Conservation (phyloP, 2,113 vertebrate genomes). For the Ondatra zibethicus region DNA sequence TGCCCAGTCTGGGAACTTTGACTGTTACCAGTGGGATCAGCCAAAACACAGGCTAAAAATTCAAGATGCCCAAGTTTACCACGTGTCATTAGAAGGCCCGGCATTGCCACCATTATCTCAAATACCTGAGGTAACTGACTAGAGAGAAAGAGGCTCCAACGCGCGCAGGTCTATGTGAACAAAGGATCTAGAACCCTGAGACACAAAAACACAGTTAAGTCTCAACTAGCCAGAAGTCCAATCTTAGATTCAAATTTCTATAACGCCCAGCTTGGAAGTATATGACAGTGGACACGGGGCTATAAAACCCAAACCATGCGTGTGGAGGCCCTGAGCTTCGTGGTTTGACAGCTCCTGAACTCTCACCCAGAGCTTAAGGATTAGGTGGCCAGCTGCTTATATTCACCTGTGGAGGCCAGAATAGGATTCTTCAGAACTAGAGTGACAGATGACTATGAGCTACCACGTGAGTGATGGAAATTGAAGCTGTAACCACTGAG, state of each 20-base stretch:
- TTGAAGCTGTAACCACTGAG: neutral
- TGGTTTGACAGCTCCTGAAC: neutral
- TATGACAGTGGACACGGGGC: neutral
- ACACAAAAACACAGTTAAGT: neutral
- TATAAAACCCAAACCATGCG: neutral
- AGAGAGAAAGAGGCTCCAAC: neutral
- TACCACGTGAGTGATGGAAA: neutral
- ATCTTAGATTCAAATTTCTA: slow-evolving; percentile 29
- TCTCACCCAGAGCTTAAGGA: neutral
- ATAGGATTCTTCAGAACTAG: neutral
- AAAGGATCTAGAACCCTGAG: neutral
- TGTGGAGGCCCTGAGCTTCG: neutral
- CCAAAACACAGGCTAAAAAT: neutral
- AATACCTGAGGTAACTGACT: neutral
- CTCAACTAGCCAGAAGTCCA: neutral
- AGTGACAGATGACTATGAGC: neutral
- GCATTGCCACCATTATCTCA: neutral
- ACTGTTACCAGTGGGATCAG: neutral
- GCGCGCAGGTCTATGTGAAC: neutral
- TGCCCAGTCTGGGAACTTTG: neutral
- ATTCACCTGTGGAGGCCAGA: neutral
- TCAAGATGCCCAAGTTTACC: neutral
- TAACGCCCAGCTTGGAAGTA: neutral
- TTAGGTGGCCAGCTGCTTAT: neutral
- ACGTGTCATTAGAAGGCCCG: neutral